Conservation (phyloP, 1,140 invertebrate species). For the Tyrophagus putrescentiae region DNA sequence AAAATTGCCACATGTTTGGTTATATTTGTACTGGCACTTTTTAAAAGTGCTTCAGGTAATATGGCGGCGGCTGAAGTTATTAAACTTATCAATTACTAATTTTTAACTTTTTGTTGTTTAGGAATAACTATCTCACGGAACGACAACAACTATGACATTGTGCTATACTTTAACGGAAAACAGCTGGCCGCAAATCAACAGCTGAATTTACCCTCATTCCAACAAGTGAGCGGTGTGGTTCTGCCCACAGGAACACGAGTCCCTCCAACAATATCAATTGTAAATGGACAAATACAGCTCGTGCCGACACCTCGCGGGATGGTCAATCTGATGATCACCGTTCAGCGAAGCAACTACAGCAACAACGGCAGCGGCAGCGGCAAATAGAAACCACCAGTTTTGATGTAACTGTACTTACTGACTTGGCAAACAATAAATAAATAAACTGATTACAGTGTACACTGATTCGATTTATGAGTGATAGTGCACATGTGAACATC, state of each 20-base stretch:
- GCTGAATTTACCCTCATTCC: neutral
- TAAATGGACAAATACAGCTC: neutral
- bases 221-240: neutral
- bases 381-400: too few relatives aligned
- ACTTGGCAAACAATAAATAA: too few relatives aligned
- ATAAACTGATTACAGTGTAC: too few relatives aligned
- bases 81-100: neutral
- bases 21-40: too few relatives aligned
- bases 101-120: conserved; percentile 9
- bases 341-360: neutral
- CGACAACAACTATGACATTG: neutral
- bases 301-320: neutral
- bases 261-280: neutral
- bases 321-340: neutral
- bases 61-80: too few relatives aligned
- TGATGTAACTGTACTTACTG: too few relatives aligned
- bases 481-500: too few relatives aligned
- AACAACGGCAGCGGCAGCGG: neutral
- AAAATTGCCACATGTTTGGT: too few relatives aligned
- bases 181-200: neutral
- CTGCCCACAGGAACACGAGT: neutral
- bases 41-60: too few relatives aligned
- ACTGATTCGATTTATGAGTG: too few relatives aligned
- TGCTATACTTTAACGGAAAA: neutral
- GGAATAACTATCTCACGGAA: neutral